Conservation (phyloP, 2,888 invertebrate species). For the Parnassius smintheus region DNA sequence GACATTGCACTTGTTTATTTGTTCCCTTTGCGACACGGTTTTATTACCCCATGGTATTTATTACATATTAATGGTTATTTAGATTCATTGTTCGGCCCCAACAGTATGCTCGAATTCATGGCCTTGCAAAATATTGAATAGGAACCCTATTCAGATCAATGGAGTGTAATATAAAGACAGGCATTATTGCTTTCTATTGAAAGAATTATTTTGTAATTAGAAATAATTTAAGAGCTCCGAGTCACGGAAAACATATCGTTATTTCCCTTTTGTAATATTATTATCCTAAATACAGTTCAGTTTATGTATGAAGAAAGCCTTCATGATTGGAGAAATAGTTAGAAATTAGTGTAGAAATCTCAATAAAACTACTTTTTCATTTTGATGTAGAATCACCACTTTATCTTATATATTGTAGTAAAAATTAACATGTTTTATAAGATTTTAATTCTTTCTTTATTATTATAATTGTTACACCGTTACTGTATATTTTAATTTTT, state of each 20-base stretch:
- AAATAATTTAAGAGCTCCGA: constrained; percentile 38
- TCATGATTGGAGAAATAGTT: too few species aligned
- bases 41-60: constrained; percentile 80
- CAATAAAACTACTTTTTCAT: too few species aligned
- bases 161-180: constrained; percentile 58
- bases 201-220: constrained; percentile 52
- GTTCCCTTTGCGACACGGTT: constrained; percentile 68
- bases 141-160: constrained; percentile 48
- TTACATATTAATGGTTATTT: constrained; percentile 82
- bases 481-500: too few species aligned
- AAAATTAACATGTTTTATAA: too few species aligned
- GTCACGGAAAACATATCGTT: background rate
- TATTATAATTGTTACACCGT: too few species aligned
- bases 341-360: too few species aligned
- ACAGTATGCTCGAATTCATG: constrained; percentile 80
- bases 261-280: background rate
- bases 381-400: too few species aligned
- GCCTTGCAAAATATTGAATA: constrained; percentile 70
- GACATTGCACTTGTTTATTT: constrained; percentile 76
- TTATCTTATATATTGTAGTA: too few species aligned
- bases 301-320: too few species aligned
- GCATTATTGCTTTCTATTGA: constrained; percentile 53
- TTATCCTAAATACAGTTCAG: background rate
- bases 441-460: too few species aligned
- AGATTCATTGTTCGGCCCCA: constrained; percentile 76